Conservation (phyloP, 2,888 invertebrate genomes). For the Galeruca laticollis region DNA sequence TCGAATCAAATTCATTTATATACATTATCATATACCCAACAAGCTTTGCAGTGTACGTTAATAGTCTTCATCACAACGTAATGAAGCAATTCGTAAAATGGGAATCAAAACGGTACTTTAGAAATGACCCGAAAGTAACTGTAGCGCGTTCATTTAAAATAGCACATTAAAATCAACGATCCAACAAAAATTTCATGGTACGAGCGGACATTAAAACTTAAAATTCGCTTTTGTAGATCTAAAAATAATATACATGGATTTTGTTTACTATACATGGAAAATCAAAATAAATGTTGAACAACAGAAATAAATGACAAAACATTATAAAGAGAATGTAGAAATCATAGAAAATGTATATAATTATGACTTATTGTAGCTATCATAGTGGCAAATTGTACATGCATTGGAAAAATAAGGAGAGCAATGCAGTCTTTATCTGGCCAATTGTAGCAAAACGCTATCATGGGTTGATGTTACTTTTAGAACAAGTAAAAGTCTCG, state of each 20-base stretch:
- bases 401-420: too few relatives aligned
- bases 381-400: too few relatives aligned
- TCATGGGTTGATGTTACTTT: too few relatives aligned
- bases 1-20: too few relatives aligned
- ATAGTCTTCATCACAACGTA: constrained; percentile 1
- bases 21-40: background rate
- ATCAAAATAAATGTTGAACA: too few relatives aligned
- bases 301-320: too few relatives aligned
- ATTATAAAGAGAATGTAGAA: too few relatives aligned
- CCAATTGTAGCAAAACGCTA: too few relatives aligned
- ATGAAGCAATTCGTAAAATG: background rate
- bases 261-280: constrained; percentile 4
- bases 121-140: background rate
- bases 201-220: background rate
- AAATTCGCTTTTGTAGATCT: background rate
- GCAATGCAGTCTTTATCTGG: too few relatives aligned
- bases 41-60: background rate
- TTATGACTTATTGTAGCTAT: too few relatives aligned
- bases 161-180: constrained; percentile 7
- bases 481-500: too few relatives aligned
- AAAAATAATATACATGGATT: background rate
- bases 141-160: constrained; percentile 2
- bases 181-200: constrained; percentile 9
- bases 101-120: constrained; percentile 1
- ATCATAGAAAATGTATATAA: too few relatives aligned